phyloP scores from a whole-genome alignment of 1,140 invertebrate genomes.

The Micrasema minimum region DNA sequence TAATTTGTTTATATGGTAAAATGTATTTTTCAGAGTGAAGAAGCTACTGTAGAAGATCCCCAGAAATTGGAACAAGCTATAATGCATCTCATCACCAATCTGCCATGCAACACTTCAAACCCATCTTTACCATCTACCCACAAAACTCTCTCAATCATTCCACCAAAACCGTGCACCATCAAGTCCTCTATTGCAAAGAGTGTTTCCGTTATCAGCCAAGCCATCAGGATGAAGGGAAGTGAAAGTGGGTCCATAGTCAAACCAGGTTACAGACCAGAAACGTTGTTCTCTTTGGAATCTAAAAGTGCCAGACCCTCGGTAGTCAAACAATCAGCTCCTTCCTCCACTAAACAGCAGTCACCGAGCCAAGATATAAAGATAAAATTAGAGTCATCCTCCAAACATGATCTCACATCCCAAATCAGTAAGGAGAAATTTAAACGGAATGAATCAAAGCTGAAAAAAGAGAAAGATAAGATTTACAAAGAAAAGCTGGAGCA shows the following conservation, averaged over 20 bases:
- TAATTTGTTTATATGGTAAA: neutral
- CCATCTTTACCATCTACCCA: conserved; percentile 22
- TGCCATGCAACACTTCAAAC: conserved; percentile 62
- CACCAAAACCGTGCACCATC: conserved; percentile 64
- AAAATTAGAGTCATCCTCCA: too few species aligned
- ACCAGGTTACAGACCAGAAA: conserved; percentile 7
- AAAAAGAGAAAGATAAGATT: too few species aligned
- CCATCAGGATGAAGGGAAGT: conserved; percentile 29
- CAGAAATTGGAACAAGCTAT: conserved; percentile 74
- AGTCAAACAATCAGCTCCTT: too few species aligned
- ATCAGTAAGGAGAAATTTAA: too few species aligned
- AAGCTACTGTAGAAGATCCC: conserved; percentile 71
- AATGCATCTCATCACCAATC: conserved; percentile 73
- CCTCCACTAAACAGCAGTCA: too few species aligned
- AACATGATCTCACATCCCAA: too few species aligned
- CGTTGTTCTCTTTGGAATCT: conserved; percentile 4
- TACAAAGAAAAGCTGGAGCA: too few species aligned
- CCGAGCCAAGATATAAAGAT: too few species aligned
- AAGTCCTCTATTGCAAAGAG: conserved; percentile 67
- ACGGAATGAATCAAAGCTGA: too few species aligned
- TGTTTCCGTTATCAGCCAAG: conserved; percentile 47
- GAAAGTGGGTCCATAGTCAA: conserved; percentile 28
- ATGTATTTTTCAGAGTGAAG: conserved; percentile 44
- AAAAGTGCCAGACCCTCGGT: too few species aligned
- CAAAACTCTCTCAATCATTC: conserved; percentile 66